phyloP scores from a whole-genome alignment of 2,797 vertebrate genomes.

The Sylvia borin region DNA sequence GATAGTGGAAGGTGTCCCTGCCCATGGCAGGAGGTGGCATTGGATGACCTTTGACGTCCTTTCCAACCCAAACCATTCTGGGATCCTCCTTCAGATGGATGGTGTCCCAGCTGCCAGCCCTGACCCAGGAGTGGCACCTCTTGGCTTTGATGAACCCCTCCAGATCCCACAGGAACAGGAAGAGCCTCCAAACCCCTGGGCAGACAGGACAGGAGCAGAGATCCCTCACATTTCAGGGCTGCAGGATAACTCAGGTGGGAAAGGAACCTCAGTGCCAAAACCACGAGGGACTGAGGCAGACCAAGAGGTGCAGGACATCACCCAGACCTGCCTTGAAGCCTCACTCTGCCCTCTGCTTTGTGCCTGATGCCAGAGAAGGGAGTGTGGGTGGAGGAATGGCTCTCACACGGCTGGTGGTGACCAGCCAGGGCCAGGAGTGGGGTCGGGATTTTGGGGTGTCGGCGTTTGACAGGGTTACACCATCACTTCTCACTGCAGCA shows the following conservation, averaged over 20 bases:
- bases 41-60: neutral
- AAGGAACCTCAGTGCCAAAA: neutral
- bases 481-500: neutral
- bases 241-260: neutral
- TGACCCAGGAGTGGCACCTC: neutral
- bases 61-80: neutral
- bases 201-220: neutral
- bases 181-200: neutral
- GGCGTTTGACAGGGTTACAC: neutral
- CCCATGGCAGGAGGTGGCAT: too few relatives aligned
- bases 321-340: neutral
- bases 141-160: neutral
- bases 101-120: neutral
- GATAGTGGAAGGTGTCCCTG: rapidly evolving
- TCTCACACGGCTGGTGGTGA: rapidly evolving
- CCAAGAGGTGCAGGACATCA: neutral
- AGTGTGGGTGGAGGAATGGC: rapidly evolving
- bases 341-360: neutral
- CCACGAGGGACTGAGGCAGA: rapidly evolving
- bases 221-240: rapidly evolving
- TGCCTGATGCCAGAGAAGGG: neutral
- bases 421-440: neutral
- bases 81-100: neutral
- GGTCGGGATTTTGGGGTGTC: neutral
- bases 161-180: neutral